Conservation (phyloP, 2,113 vertebrate genomes). For the pig (Sus scrofa) region T2T-Sscrofa CM000824.6:36001501-36002000, state of each 20-base stretch:
- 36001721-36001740: neutral
- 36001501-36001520: neutral
- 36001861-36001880: too few species aligned
- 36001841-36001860: too few species aligned
- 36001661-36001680: neutral
- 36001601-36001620: neutral
- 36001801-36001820: too few species aligned
- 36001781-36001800: too few species aligned
- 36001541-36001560: neutral
- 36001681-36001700: neutral
- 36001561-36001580: neutral
- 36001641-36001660: neutral
- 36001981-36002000: too few species aligned
- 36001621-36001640: neutral
- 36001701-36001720: neutral
- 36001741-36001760: too few species aligned
- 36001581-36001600: neutral
- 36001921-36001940: neutral
- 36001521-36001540: neutral
- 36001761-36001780: too few species aligned
- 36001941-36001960: neutral
- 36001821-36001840: too few species aligned
- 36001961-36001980: too few species aligned
- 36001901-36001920: neutral
- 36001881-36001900: neutral